Evolutionary conservation across 2,888 invertebrate genomes (phyloP).

Genomic region (Odontocolon sp.): DNA sequence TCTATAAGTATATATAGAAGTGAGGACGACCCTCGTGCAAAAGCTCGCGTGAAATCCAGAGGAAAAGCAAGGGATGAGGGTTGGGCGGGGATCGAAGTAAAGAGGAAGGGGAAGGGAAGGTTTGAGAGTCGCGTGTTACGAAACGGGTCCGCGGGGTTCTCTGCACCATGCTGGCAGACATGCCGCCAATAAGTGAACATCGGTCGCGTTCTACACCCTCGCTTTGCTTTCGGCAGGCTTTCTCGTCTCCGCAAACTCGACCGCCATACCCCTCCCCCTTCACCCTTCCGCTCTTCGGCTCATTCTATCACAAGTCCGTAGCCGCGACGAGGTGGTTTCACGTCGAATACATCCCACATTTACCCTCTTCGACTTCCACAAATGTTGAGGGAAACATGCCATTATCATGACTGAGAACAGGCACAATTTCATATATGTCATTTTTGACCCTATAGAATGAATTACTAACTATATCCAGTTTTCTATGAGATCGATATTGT

Average conservation of each 20-base stretch:
- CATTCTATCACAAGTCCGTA: background rate
- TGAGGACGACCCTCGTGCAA: constrained; percentile 54
- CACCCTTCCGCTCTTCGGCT: constrained; percentile 43
- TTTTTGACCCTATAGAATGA: background rate
- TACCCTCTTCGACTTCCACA: constrained; percentile 23
- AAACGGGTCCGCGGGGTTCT: constrained; percentile 52
- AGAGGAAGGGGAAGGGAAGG: constrained; percentile 41
- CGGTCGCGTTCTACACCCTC: constrained; percentile 76
- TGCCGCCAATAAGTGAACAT: constrained; percentile 81
- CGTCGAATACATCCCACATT: constrained; percentile 35
- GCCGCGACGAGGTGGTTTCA: constrained; percentile 38
- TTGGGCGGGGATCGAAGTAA: too few relatives aligned
- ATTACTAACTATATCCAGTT: background rate
- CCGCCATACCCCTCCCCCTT: constrained; percentile 69
- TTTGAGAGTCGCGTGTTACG: constrained; percentile 59
- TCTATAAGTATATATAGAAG: constrained; percentile 45
- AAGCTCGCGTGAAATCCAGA: constrained; percentile 56
- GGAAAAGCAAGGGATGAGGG: too few relatives aligned
- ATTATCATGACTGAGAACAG: background rate
- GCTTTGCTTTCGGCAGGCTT: constrained; percentile 68
- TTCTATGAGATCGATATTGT: background rate
- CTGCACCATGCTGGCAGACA: constrained; percentile 79
- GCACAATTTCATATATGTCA: constrained; percentile 20
- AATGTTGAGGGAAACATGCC: constrained; percentile 18
- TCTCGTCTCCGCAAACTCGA: constrained; percentile 66